A percentile compares a stretch with the other conserved stretches of the same genome.
Evolutionary conservation across 2,888 invertebrate species (phyloP).

Genomic region (Ischnus inquisitorius): DNA sequence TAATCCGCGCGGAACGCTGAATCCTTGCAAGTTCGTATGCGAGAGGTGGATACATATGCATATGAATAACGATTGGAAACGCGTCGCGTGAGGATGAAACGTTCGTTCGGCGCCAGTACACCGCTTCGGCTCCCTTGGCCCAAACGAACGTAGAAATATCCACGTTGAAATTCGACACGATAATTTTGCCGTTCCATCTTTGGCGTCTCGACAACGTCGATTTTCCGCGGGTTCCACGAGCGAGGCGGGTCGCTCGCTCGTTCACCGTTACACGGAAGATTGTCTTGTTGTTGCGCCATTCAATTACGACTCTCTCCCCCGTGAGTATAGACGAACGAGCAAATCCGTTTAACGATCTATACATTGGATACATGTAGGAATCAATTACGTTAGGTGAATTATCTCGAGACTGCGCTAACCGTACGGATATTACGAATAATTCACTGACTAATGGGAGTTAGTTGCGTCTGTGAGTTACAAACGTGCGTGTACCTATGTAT

Average conservation of each 20-base stretch:
- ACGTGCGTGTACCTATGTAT: slow-evolving; percentile 9
- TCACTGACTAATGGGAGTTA: slow-evolving; percentile 59
- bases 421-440: slow-evolving; percentile 60
- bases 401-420: slow-evolving; percentile 45
- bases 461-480: slow-evolving; percentile 37
- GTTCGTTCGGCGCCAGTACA: slow-evolving; percentile 17
- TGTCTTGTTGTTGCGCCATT: slow-evolving; percentile 59
- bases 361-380: background rate
- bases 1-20: slow-evolving; percentile 63
- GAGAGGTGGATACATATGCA: slow-evolving; percentile 27
- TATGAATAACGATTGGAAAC: slow-evolving; percentile 57
- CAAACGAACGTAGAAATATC: slow-evolving; percentile 26
- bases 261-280: slow-evolving; percentile 37
- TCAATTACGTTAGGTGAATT: slow-evolving; percentile 56
- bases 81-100: slow-evolving; percentile 62
- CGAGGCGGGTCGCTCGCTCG: background rate
- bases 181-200: slow-evolving; percentile 57
- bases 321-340: slow-evolving; percentile 44
- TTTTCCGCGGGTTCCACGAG: slow-evolving; percentile 28
- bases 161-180: slow-evolving; percentile 62
- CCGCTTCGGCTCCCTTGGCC: too few relatives aligned
- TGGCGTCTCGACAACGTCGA: slow-evolving; percentile 15
- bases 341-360: slow-evolving; percentile 62
- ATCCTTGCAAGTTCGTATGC: slow-evolving; percentile 46
- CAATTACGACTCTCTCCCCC: slow-evolving; percentile 55